Percentiles rank a stretch among this genome's conserved stretches.
phyloP scores from a whole-genome alignment of 2,797 vertebrate genomes.

The Sebastes itinus region DNA sequence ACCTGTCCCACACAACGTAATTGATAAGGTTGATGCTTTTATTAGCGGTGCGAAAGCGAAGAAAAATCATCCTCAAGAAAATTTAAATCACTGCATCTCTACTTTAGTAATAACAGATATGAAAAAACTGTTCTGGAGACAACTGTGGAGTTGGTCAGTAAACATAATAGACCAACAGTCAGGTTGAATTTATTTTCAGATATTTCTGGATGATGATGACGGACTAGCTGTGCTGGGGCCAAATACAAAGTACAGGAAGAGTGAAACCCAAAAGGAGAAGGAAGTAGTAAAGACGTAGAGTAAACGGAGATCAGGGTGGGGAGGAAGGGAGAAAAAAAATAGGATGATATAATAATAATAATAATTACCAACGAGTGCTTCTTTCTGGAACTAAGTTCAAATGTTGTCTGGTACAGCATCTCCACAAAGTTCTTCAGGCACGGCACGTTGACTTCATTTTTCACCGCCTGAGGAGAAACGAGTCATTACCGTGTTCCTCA shows the following conservation, averaged over 20 bases:
- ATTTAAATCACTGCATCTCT: background rate
- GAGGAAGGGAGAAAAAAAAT: background rate
- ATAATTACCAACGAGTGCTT: slow-evolving; percentile 95
- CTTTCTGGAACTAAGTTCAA: slow-evolving; percentile 98
- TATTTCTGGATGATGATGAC: background rate
- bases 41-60: too few relatives aligned
- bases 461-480: slow-evolving; percentile 89
- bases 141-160: too few relatives aligned
- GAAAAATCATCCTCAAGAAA: background rate
- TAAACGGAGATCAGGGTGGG: background rate
- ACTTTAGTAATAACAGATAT: background rate
- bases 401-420: slow-evolving; percentile 99
- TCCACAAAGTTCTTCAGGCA: slow-evolving; percentile 99
- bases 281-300: background rate
- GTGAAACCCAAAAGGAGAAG: slow-evolving; percentile 4
- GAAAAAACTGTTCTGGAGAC: background rate
- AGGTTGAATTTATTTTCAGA: background rate
- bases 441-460: slow-evolving; percentile 99
- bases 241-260: slow-evolving; percentile 27
- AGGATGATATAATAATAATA: background rate
- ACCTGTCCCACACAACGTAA: too few relatives aligned
- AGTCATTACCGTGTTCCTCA: background rate
- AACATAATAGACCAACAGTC: background rate
- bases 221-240: background rate
- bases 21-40: too few relatives aligned